Evolutionary conservation across 2,888 invertebrate species (phyloP).

Genomic region (Habrosyne pyritoides): DNA sequence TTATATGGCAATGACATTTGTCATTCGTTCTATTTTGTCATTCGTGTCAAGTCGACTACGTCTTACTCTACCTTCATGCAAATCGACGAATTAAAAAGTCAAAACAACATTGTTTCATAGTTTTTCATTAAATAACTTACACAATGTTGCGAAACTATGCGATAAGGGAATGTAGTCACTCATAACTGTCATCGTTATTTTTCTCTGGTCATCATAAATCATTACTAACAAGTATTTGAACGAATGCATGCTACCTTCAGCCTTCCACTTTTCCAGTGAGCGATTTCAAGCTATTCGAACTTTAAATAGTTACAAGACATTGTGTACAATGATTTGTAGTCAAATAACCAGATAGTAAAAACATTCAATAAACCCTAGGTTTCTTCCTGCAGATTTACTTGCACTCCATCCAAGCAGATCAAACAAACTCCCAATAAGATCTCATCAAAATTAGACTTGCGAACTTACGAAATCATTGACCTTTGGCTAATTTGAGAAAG

Average conservation of each 20-base stretch:
- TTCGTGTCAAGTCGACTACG: neutral
- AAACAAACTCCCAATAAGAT: too few species aligned
- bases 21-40: neutral
- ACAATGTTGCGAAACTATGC: neutral
- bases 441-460: too few species aligned
- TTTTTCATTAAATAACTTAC: neutral
- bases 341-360: neutral
- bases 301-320: neutral
- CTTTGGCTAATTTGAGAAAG: too few species aligned
- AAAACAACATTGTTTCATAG: neutral
- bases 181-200: conserved; percentile 16
- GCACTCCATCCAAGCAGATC: too few species aligned
- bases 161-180: neutral
- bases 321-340: neutral
- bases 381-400: too few species aligned
- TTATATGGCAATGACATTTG: neutral
- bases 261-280: neutral
- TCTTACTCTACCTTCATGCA: neutral
- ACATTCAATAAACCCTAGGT: neutral
- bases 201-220: conserved; percentile 11
- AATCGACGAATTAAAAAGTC: neutral
- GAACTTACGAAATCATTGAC: too few species aligned
- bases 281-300: neutral
- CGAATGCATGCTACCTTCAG: neutral
- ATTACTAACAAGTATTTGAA: conserved; percentile 7